These are phyloP conservation scores for Mormoops blainvillei DNA, from an alignment of 2,113 vertebrate species.

Conservation along the genomic window DNA sequence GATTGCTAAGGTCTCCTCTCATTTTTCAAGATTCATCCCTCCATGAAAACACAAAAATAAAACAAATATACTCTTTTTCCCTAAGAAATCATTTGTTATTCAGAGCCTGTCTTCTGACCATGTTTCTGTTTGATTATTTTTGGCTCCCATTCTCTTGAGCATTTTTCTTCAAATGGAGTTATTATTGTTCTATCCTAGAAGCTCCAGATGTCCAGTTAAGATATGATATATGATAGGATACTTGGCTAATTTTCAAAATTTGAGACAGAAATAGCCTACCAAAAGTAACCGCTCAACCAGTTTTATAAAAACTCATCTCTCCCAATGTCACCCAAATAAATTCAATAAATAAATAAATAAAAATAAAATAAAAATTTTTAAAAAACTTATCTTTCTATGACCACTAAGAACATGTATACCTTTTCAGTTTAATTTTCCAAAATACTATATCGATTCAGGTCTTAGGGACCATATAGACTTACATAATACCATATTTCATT, in stretches of 20 bases:
- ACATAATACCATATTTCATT: neutral
- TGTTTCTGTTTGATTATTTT: neutral
- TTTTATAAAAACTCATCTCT: constrained; percentile 29
- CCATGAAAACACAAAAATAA: neutral
- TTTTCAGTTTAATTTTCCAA: neutral
- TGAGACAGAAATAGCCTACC: constrained; percentile 15
- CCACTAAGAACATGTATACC: neutral
- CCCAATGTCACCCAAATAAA: neutral
- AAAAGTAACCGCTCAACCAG: neutral
- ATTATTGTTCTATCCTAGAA: neutral
- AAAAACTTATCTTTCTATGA: neutral
- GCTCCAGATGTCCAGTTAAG: neutral
- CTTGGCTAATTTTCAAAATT: constrained; percentile 58
- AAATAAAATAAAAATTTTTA: neutral
- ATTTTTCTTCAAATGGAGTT: constrained; percentile 45
- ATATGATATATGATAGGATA: neutral
- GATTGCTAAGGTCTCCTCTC: neutral
- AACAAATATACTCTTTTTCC: neutral
- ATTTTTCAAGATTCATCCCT: constrained; percentile 22
- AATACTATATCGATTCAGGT: constrained; percentile 16
- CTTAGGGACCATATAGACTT: constrained; percentile 52
- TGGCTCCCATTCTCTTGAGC: neutral
- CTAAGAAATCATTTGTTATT: neutral
- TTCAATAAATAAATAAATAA: neutral
- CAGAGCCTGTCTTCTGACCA: neutral